A percentile compares a stretch with the other conserved stretches of the same genome.
phyloP scores from a whole-genome alignment of 2,888 invertebrate genomes.

The Tenthredo distinguenda region DNA sequence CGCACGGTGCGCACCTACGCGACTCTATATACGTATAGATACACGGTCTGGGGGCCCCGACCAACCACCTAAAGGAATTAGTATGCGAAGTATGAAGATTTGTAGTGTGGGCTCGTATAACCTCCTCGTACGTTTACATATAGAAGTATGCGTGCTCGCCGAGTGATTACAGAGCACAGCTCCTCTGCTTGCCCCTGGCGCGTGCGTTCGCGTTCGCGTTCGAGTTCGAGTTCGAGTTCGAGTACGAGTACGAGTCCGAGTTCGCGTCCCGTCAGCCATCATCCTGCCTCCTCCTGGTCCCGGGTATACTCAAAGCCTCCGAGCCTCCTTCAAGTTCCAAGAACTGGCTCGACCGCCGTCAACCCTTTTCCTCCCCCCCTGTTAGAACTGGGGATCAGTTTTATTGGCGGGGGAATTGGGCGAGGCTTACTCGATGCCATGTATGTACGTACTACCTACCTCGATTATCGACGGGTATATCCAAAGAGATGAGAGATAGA shows the following conservation, averaged over 20 bases:
- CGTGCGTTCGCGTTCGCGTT: slow-evolving; percentile 70
- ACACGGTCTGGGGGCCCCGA: slow-evolving; percentile 57
- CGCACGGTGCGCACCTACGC: slow-evolving; percentile 60
- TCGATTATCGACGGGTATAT: slow-evolving; percentile 28
- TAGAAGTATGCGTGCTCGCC: slow-evolving; percentile 59
- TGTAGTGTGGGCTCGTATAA: slow-evolving; percentile 56
- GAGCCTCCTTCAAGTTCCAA: slow-evolving; percentile 28
- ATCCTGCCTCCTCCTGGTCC: slow-evolving; percentile 28
- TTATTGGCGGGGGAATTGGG: slow-evolving; percentile 45
- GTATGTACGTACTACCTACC: background rate
- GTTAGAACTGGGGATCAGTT: slow-evolving; percentile 28
- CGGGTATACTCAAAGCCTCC: slow-evolving; percentile 12
- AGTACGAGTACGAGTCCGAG: slow-evolving; percentile 67
- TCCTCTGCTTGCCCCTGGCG: slow-evolving; percentile 77
- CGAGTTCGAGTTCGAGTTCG: slow-evolving; percentile 61
- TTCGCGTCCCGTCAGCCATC: slow-evolving; percentile 48
- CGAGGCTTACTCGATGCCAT: slow-evolving; percentile 24
- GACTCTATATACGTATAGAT: slow-evolving; percentile 56
- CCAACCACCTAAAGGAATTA: slow-evolving; percentile 66
- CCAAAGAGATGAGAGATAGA: background rate
- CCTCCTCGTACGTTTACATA: slow-evolving; percentile 50
- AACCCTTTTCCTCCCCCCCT: background rate
- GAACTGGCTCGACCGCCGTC: slow-evolving; percentile 43
- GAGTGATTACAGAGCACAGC: slow-evolving; percentile 77
- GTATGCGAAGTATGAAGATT: slow-evolving; percentile 63